Evolutionary conservation across 2,888 invertebrate genomes (phyloP).

Genomic region (Drosophila algonquin): DNA sequence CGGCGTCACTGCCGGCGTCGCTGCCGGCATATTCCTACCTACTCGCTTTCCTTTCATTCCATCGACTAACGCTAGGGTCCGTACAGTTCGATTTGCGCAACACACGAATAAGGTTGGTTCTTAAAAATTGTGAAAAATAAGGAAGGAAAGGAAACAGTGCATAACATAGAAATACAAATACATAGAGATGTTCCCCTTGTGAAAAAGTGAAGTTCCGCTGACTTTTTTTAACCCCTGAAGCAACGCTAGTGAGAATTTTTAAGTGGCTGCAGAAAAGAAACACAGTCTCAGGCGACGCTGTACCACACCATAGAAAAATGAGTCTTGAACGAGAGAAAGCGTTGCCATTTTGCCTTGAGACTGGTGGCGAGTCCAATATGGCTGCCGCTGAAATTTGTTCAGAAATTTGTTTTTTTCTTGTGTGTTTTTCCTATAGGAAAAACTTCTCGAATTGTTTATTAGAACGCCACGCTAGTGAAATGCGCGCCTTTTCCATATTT

Average conservation of each 20-base stretch:
- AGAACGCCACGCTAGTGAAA: slow-evolving; percentile 30
- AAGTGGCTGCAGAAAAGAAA: slow-evolving; percentile 3
- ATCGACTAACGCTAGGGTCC: slow-evolving; percentile 37
- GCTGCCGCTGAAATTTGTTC: slow-evolving; percentile 45
- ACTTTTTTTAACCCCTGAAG: not conserved
- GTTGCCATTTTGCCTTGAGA: slow-evolving; percentile 54
- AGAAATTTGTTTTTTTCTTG: not conserved
- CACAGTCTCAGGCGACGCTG: slow-evolving; percentile 16
- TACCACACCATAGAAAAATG: slow-evolving; percentile 18
- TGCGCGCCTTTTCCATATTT: slow-evolving; percentile 63
- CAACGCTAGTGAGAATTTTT: slow-evolving; percentile 11
- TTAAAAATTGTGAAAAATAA: slow-evolving; percentile 22
- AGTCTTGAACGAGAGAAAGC: slow-evolving; percentile 40
- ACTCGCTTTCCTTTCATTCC: slow-evolving; percentile 53
- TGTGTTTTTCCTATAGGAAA: not conserved
- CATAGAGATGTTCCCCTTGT: not conserved
- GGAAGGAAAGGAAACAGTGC: not conserved
- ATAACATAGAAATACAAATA: not conserved
- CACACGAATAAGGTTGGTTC: slow-evolving; percentile 75
- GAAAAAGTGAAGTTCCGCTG: not conserved
- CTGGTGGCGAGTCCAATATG: slow-evolving; percentile 49
- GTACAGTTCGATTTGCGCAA: slow-evolving; percentile 80
- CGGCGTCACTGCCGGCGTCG: slow-evolving; percentile 19
- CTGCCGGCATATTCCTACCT: slow-evolving; percentile 32
- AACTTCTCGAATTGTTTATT: slow-evolving; percentile 16